Evolutionary conservation across 2,113 vertebrate species (phyloP).

Genomic region (Odontophorus gujanensis): DNA sequence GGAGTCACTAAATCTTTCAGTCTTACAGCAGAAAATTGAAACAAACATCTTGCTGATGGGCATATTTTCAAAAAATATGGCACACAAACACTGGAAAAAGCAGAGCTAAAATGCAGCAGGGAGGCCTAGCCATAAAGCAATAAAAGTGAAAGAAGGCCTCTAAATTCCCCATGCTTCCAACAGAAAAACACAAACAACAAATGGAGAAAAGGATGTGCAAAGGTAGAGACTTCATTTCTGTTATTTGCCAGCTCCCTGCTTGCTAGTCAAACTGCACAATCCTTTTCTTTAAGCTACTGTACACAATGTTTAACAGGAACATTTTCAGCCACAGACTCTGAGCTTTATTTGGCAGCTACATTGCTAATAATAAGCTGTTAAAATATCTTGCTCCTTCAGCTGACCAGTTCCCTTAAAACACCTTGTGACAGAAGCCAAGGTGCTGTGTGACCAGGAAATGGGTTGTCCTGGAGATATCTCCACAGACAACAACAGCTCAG

Average conservation of each 20-base stretch:
- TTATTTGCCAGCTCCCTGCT: not conserved
- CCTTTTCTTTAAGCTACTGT: not conserved
- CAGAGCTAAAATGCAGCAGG: not conserved
- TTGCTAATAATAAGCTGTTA: conserved; percentile 38
- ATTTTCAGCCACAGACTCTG: not conserved
- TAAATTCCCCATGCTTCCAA: not conserved
- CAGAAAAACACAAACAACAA: not conserved
- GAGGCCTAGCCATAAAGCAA: not conserved
- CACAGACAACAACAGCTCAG: conserved; percentile 34
- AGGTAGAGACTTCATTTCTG: not conserved
- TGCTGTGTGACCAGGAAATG: conserved; percentile 57
- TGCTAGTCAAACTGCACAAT: not conserved
- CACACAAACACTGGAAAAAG: not conserved
- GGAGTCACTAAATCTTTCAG: not conserved
- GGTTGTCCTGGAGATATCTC: conserved; percentile 59
- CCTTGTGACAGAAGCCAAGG: not conserved
- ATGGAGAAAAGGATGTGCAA: not conserved
- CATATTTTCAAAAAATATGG: not conserved
- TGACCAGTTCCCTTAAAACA: conserved; percentile 45
- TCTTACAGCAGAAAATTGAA: not conserved
- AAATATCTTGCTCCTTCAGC: conserved; percentile 34
- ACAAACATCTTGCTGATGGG: not conserved
- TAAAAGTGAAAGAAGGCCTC: not conserved
- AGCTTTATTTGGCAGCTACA: conserved; percentile 17
- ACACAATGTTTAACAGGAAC: not conserved